phyloP scores from a whole-genome alignment of 2,797 vertebrate species.

The Lepilemur ruficaudatus region DNA sequence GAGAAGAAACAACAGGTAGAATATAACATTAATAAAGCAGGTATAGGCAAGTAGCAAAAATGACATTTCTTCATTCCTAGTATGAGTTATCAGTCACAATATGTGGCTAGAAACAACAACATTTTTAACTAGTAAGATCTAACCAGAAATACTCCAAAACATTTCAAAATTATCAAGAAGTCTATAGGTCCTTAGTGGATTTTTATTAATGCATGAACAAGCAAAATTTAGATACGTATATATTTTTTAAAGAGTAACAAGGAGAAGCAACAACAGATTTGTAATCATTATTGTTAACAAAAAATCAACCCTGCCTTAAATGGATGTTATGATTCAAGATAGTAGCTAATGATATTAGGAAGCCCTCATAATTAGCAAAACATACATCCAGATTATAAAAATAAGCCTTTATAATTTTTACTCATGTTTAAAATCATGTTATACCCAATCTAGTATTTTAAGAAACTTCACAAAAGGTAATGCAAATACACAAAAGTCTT shows the following conservation, averaged over 20 bases:
- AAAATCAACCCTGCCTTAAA: not conserved
- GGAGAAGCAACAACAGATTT: not conserved
- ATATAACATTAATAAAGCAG: not conserved
- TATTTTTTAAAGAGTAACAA: not conserved
- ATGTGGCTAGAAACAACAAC: not conserved
- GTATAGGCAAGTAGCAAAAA: not conserved
- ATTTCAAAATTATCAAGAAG: conserved; percentile 15
- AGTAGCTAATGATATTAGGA: not conserved
- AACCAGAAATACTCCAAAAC: not conserved
- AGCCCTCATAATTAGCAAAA: not conserved
- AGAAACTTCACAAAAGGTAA: conserved; percentile 9
- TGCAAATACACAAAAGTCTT: not conserved
- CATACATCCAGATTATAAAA: not conserved
- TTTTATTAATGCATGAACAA: conserved; percentile 4
- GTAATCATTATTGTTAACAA: not conserved
- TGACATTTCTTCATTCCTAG: not conserved
- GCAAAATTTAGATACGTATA: not conserved
- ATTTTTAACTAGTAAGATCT: not conserved
- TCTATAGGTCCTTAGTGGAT: not conserved
- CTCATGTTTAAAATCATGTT: not conserved
- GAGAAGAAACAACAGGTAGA: not conserved
- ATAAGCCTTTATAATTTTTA: not conserved
- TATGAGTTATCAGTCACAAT: not conserved
- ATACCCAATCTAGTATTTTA: not conserved
- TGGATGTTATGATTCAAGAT: not conserved